phyloP scores from a whole-genome alignment of 2,797 vertebrate genomes.

The Sparidentex hasta region DNA sequence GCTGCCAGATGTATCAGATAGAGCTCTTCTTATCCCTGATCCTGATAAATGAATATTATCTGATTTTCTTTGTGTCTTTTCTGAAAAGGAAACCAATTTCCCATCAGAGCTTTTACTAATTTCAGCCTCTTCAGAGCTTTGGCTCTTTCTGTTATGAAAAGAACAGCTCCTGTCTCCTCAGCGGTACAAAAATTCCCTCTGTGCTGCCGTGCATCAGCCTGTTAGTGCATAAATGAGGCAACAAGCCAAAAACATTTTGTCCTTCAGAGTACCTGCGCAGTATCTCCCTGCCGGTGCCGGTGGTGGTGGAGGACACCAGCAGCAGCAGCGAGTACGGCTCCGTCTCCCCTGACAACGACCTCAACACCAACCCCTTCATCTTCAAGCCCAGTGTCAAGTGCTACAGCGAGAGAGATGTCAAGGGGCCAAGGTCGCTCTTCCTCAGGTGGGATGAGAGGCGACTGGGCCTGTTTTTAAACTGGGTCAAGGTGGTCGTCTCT shows the following conservation, averaged over 20 bases:
- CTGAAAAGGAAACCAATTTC: slow-evolving; percentile 20
- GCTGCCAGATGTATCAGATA: slow-evolving; percentile 1
- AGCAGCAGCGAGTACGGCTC: slow-evolving; percentile 99
- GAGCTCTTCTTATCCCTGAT: not conserved
- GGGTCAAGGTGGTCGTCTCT: not conserved
- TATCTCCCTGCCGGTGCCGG: slow-evolving; percentile 96
- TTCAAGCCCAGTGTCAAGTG: slow-evolving; percentile 96
- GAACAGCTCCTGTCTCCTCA: not conserved
- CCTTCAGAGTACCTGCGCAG: slow-evolving; percentile 94
- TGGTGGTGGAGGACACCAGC: slow-evolving; percentile 96
- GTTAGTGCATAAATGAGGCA: not conserved
- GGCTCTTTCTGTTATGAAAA: not conserved
- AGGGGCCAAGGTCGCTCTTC: slow-evolving; percentile 92
- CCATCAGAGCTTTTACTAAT: slow-evolving; percentile 2
- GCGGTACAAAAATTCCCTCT: not conserved
- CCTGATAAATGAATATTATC: not conserved
- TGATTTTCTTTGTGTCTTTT: not conserved
- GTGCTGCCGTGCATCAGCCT: not conserved
- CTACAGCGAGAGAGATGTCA: slow-evolving; percentile 94
- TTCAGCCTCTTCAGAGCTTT: not conserved
- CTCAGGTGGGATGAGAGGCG: slow-evolving; percentile 87
- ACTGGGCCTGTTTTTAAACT: not conserved
- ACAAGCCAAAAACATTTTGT: not conserved
- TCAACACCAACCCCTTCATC: slow-evolving; percentile 94
- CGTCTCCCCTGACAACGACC: slow-evolving; percentile 96